Base-by-base conservation (phyloP, 2,113 vertebrate genomes). In the Mixornis gularis region DNA sequence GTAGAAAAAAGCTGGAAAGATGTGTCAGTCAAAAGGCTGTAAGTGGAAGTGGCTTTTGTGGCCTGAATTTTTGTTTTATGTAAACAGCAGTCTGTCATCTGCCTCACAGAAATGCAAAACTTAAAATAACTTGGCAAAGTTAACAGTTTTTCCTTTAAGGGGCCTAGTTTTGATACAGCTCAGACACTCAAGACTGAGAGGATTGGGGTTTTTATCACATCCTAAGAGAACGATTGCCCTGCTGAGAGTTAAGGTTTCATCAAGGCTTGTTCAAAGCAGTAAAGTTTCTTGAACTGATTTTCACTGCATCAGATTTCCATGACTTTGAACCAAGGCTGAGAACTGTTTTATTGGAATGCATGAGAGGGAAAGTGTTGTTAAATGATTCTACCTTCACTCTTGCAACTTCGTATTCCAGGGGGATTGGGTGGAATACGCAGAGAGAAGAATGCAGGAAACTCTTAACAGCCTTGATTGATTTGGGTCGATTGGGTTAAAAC, bases 401-500 rank as follows among this genome's bases (percentile, higher is more conserved):
- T 53, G 30, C 63, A 82, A 93, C 48, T 87, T 26, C 51, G 52
- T 63, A 59, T 94, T 83, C 51, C 89, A 10, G 65, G 62, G 91
- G 92, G 91, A 94, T 29, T 94, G 91, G 88, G 87, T 92, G 92
- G 73, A 93, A 94, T 84, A 71, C 51, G 6, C 4, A 10, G 83
- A 79, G 76, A 87, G 63, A 86, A 90, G 82, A 91, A 93, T 51
- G 52, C 91, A 96, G 97, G 96, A 97, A 97, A 88, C 86, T 58
- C 85, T 79, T 85, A 94, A 78, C 84, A 74, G 12, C 84, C 66
- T 55, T 22, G 27, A 55, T 77, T 90, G 53, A 94, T 95, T 96
- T 79, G 90, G 80, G 85, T 94, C 95, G 96, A 97, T 96, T 93
- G 95, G 95, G 97, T 96, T 97, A 97, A 97, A 95, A 93, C 93